Conservation (phyloP, 2,888 invertebrate species). For the Acleris sparsana region DNA sequence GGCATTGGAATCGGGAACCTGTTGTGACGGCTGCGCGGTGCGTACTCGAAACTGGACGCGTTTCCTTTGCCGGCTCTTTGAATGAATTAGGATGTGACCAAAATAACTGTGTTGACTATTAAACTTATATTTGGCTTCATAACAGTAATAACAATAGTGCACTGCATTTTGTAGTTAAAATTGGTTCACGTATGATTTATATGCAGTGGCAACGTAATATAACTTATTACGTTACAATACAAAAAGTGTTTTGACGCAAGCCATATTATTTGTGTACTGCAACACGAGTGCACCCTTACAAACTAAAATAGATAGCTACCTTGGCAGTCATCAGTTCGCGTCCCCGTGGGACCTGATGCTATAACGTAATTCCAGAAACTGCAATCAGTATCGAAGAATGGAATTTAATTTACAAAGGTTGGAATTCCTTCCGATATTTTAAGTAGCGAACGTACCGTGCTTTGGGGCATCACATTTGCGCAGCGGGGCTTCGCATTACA, state of each 20-base stretch:
- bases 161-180: no score
- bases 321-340: constrained; percentile 3
- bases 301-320: background rate
- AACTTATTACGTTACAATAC: no score
- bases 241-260: no score
- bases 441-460: constrained; percentile 42
- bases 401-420: constrained; percentile 39
- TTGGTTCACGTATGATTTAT: no score
- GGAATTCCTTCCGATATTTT: constrained; percentile 40
- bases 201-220: no score
- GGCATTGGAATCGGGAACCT: constrained; percentile 58
- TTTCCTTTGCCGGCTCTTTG: constrained; percentile 35
- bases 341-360: constrained; percentile 19
- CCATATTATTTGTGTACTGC: no score
- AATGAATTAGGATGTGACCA: constrained; percentile 3
- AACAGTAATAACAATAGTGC: no score
- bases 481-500: constrained; percentile 58
- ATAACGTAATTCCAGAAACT: constrained; percentile 27
- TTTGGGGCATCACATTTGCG: constrained; percentile 52
- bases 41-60: constrained; percentile 33
- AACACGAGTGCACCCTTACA: background rate
- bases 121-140: background rate
- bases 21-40: constrained; percentile 45
- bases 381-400: constrained; percentile 35
- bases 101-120: constrained; percentile 2